Percentiles rank a stretch among this genome's conserved stretches.
These are phyloP conservation scores for Drosophila rellima DNA, from an alignment of 2,888 invertebrate genomes.

Conservation along the genomic window DNA sequence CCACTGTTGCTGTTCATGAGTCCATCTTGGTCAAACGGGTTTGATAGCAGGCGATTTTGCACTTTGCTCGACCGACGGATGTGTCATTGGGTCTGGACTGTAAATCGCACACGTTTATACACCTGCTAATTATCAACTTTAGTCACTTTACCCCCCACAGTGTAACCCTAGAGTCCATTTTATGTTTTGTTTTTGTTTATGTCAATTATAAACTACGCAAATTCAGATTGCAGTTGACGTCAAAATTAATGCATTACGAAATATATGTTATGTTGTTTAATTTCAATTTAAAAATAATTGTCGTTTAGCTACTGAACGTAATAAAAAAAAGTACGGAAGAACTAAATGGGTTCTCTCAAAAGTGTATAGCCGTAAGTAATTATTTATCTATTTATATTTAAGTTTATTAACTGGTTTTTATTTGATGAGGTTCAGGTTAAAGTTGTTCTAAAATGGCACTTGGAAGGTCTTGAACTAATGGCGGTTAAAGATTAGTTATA, in stretches of 20 bases:
- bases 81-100: conserved; percentile 11
- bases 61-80: conserved; percentile 16
- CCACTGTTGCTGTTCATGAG: neutral
- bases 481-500: neutral
- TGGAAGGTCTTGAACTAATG: neutral
- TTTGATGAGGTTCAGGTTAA: neutral
- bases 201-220: conserved; percentile 38
- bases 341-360: neutral
- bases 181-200: conserved; percentile 3
- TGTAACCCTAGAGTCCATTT: neutral
- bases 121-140: conserved; percentile 42
- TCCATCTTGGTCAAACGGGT: conserved; percentile 39
- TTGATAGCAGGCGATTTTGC: conserved; percentile 26
- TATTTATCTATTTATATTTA: neutral
- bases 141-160: neutral
- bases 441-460: neutral
- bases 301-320: neutral
- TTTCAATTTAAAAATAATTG: conserved; percentile 27
- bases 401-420: neutral
- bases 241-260: conserved; percentile 32
- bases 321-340: conserved; percentile 29
- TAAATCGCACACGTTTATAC: conserved; percentile 33
- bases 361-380: neutral
- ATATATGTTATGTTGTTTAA: conserved; percentile 21
- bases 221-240: conserved; percentile 45